phyloP scores from a whole-genome alignment of 2,113 vertebrate species.

The Neoarius graeffei region DNA sequence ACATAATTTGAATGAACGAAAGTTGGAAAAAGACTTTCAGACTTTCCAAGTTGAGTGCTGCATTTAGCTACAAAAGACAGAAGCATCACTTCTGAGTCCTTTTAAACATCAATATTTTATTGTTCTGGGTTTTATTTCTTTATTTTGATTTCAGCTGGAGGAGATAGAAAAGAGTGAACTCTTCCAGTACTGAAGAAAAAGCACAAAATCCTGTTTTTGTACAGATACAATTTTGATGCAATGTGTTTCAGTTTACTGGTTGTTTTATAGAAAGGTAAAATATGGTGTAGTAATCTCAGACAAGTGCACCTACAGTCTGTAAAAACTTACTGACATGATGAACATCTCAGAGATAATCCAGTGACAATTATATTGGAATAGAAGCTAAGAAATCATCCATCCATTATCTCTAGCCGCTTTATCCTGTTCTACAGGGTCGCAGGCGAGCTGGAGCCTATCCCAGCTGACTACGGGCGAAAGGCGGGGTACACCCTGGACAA shows the following conservation, averaged over 20 bases:
- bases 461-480: too few relatives aligned
- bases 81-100: neutral
- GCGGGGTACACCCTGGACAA: too few relatives aligned
- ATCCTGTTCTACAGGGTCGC: too few relatives aligned
- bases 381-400: too few relatives aligned
- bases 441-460: too few relatives aligned
- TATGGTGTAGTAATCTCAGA: neutral
- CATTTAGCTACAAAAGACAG: too few relatives aligned
- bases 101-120: neutral
- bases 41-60: too few relatives aligned
- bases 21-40: too few relatives aligned
- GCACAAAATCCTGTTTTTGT: neutral
- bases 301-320: neutral
- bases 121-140: too few relatives aligned
- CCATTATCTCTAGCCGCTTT: too few relatives aligned
- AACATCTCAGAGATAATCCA: neutral
- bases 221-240: neutral
- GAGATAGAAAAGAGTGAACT: neutral
- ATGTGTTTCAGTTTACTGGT: neutral
- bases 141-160: neutral
- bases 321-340: neutral
- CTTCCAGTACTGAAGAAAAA: neutral
- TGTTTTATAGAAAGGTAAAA: neutral
- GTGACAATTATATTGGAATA: neutral
- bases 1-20: too few relatives aligned